phyloP scores from a whole-genome alignment of 2,888 invertebrate genomes.

The Tubiluchus corallicola region DNA sequence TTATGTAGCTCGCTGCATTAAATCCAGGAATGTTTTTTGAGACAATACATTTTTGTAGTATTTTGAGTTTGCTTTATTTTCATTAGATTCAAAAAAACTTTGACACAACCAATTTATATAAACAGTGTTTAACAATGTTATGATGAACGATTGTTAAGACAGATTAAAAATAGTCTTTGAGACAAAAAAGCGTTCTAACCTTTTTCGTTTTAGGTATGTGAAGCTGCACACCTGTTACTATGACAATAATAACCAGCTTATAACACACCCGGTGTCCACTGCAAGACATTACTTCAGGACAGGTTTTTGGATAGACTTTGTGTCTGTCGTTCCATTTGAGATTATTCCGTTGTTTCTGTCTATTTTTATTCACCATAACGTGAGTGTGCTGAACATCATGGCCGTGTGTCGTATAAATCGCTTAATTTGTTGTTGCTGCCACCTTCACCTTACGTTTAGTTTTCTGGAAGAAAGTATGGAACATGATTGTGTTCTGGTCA shows the following conservation, averaged over 20 bases:
- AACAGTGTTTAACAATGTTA: too few relatives aligned
- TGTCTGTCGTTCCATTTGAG: slow-evolving; percentile 13
- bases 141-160: too few relatives aligned
- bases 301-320: slow-evolving; percentile 13
- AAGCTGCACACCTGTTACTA: not conserved
- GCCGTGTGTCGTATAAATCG: slow-evolving; percentile 13
- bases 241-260: slow-evolving; percentile 9
- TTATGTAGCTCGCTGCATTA: too few relatives aligned
- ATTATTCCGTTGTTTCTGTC: slow-evolving; percentile 8
- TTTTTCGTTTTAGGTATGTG: not conserved
- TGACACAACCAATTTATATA: too few relatives aligned
- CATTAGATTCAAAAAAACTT: too few relatives aligned
- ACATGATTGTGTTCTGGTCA: slow-evolving; percentile 9
- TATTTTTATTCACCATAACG: too few relatives aligned
- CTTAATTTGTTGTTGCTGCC: slow-evolving; percentile 11
- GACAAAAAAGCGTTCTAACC: too few relatives aligned
- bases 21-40: too few relatives aligned
- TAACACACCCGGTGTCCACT: slow-evolving; percentile 13
- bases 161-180: too few relatives aligned
- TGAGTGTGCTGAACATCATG: slow-evolving; percentile 4
- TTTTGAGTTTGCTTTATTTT: too few relatives aligned
- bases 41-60: too few relatives aligned
- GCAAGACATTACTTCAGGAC: slow-evolving; percentile 12
- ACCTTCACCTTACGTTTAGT: slow-evolving; percentile 12
- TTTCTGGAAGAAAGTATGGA: slow-evolving; percentile 12